phyloP scores from a whole-genome alignment of 2,113 vertebrate species.

The Embiotoca jacksoni region DNA sequence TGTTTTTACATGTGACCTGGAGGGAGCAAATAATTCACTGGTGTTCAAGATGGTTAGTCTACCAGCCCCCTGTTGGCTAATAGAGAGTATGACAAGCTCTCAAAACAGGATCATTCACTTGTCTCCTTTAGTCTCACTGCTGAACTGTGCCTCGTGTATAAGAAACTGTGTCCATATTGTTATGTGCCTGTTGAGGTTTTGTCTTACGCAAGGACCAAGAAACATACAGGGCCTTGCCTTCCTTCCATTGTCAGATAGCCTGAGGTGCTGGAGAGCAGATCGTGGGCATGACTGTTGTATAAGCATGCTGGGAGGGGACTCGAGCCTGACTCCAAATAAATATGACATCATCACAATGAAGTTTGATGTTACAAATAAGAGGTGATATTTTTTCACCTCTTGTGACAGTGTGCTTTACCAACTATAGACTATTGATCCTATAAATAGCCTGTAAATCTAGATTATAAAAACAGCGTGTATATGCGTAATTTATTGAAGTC shows the following conservation, averaged over 20 bases:
- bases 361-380: neutral
- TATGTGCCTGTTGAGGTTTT: neutral
- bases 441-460: no score
- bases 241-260: constrained; percentile 9
- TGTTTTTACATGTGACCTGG: neutral
- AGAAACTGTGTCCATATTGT: constrained; percentile 4
- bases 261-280: constrained; percentile 9
- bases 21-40: neutral
- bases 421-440: neutral
- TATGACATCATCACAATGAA: constrained; percentile 1
- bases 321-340: constrained; percentile 4
- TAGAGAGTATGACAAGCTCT: constrained; percentile 1
- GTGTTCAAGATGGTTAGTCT: neutral
- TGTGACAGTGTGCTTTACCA: neutral
- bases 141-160: neutral
- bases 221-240: constrained; percentile 16
- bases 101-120: neutral
- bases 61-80: constrained; percentile 44
- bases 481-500: no score
- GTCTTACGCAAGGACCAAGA: neutral
- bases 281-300: constrained; percentile 10
- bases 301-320: constrained; percentile 1
- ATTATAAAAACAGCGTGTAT: no score
- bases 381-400: neutral
- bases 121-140: neutral